Evolutionary conservation across 2,113 vertebrate genomes (phyloP).

Genomic region (Dinomys branickii): DNA sequence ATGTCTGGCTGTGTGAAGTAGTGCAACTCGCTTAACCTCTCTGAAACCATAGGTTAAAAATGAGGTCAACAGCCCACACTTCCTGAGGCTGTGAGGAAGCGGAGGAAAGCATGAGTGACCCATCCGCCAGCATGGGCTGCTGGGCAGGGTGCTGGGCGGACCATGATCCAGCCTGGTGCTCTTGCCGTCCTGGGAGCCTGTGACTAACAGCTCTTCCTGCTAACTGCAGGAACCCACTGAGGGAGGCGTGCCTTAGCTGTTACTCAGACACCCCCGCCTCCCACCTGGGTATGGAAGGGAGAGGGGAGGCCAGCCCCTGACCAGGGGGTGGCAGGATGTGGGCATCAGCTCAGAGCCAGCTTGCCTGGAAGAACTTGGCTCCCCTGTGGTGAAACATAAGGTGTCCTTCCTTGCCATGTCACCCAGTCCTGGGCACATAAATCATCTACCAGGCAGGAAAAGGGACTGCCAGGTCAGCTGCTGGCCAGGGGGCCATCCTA

Average conservation of each 20-base stretch:
- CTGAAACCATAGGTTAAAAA: not conserved
- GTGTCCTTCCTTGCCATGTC: not conserved
- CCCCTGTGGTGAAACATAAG: not conserved
- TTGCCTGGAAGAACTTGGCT: not conserved
- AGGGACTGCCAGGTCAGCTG: not conserved
- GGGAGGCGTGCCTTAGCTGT: not conserved
- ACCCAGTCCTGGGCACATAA: not conserved
- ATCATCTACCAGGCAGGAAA: not conserved
- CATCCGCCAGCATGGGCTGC: too few species aligned
- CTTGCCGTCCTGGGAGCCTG: fast-evolving
- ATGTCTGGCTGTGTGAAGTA: not conserved
- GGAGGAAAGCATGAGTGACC: fast-evolving
- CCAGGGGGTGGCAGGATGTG: not conserved
- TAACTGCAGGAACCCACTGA: not conserved
- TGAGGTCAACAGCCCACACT: not conserved
- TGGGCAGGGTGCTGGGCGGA: not conserved
- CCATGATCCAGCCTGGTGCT: not conserved
- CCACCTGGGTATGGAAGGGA: not conserved
- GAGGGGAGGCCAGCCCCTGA: not conserved
- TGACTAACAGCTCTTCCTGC: fast-evolving
- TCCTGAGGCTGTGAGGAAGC: too few species aligned
- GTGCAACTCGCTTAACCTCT: not conserved
- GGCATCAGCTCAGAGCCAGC: not conserved
- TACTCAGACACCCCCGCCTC: not conserved
- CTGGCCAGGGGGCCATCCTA: not conserved